These are phyloP conservation scores for Sciurus niger DNA, from an alignment of 2,113 vertebrate species.

Conservation along the genomic window DNA sequence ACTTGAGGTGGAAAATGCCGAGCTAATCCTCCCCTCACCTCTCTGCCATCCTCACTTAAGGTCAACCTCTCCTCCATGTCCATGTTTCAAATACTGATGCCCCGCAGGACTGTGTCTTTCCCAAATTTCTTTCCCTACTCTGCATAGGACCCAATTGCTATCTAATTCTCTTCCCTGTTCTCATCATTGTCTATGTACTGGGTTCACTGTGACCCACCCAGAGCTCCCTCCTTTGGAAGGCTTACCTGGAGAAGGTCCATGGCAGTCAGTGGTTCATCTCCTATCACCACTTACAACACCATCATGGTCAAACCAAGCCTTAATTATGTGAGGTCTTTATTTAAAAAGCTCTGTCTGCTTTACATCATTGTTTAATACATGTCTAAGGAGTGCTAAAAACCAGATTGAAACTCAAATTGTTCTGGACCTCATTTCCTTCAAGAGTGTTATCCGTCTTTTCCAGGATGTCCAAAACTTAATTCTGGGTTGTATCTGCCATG, in stretches of 20 bases:
- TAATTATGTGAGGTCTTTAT: background rate
- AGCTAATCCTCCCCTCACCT: background rate
- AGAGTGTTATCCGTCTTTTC: background rate
- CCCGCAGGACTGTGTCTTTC: fast-evolving
- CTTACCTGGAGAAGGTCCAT: background rate
- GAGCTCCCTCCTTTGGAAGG: background rate
- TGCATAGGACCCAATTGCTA: fast-evolving
- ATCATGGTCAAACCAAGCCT: too few relatives aligned
- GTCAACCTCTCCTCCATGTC: background rate
- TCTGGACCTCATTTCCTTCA: background rate
- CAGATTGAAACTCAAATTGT: background rate
- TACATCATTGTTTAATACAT: background rate
- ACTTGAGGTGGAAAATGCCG: background rate
- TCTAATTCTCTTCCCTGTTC: background rate
- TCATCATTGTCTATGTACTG: background rate
- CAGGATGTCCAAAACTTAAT: background rate
- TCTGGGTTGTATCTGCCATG: fast-evolving
- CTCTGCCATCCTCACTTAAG: background rate
- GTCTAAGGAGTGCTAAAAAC: background rate
- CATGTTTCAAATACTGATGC: background rate
- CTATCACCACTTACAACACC: too few relatives aligned
- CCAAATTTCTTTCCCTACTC: background rate
- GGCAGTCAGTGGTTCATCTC: too few relatives aligned
- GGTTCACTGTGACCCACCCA: too few relatives aligned
- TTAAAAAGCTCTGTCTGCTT: background rate